These are phyloP conservation scores for Bufo gargarizans DNA, from an alignment of 2,113 vertebrate species.

Conservation along the genomic window DNA sequence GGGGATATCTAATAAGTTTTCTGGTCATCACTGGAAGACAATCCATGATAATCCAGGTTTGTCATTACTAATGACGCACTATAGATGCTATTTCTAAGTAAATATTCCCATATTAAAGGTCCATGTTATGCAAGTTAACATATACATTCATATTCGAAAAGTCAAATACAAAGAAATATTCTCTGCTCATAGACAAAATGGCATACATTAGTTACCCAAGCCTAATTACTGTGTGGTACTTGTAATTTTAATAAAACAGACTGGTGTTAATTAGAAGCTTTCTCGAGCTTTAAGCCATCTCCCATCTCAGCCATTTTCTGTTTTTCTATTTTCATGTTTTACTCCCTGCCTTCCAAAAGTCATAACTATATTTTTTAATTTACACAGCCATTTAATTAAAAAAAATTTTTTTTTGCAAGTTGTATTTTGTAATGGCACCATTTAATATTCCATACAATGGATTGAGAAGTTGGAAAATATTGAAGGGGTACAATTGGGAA, in stretches of 20 bases:
- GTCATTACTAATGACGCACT: not conserved
- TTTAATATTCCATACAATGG: no score
- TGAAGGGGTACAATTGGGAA: no score
- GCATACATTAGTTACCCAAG: not conserved
- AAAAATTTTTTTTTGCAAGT: no score
- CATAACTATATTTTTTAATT: no score
- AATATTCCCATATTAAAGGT: not conserved
- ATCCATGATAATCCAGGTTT: not conserved
- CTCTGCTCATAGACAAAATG: not conserved
- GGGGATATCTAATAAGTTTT: not conserved
- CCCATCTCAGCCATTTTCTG: no score
- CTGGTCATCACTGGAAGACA: not conserved
- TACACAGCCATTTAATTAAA: no score
- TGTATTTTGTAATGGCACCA: no score
- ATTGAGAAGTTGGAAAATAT: no score
- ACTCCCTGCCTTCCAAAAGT: no score
- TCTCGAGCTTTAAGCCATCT: not conserved
- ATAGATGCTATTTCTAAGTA: not conserved
- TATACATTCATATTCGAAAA: not conserved
- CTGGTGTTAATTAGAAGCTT: not conserved
- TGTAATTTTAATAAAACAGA: not conserved
- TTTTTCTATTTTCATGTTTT: no score
- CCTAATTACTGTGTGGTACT: not conserved
- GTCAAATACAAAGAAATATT: not conserved
- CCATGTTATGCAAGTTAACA: not conserved